Base-by-base conservation (phyloP, 2,888 invertebrate genomes). In the Octonoba sinensis region DNA sequence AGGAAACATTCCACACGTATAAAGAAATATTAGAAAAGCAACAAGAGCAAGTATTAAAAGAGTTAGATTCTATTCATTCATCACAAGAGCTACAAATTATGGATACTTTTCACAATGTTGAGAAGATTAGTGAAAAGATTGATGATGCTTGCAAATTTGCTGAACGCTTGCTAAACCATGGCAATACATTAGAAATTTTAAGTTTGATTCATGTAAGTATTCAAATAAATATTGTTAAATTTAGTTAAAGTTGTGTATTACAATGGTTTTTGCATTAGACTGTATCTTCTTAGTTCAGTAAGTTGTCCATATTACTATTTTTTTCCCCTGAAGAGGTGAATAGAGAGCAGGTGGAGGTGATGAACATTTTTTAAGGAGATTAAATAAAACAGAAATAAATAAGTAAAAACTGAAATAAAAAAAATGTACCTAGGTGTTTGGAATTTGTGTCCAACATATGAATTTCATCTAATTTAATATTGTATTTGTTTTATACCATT, bases 91-190 rank as follows among this genome's bases (percentile, higher is more conserved):
- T 96, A 54, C 93, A 94, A 88, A 93, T 96, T 49, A 96, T 83
- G 84, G 83, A 84, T 27, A 82, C 83, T 12, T 74, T 82, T 46
- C 79, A 84, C 51, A 76, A 78, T 64, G 70, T 83, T 36, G 84
- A 84, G 27, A 84, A 84, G 62, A 84, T 82, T 22, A 84, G 75
- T 46, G 79, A 85, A 56, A 84, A 94, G 86, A 93, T 96, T 84
- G 94, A 95, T 87, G 94, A 95, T 87, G 96, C 96, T 13, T 94
- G 94, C 87, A 93, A 93, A 86, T 97, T 96, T 87, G 93, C 96
- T 0, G 91, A 93, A 18, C 92, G 94, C 85, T 91, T 96, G 64
- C 89, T 96, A 78, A 93, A 94, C 84, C 93, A 94, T 87, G 96
- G 96, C 36, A 96, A 95, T 87, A 93, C 93, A 36, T 92, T 93